Base-by-base conservation (phyloP, 2,888 invertebrate genomes). In the Drosophila putrida region DNA sequence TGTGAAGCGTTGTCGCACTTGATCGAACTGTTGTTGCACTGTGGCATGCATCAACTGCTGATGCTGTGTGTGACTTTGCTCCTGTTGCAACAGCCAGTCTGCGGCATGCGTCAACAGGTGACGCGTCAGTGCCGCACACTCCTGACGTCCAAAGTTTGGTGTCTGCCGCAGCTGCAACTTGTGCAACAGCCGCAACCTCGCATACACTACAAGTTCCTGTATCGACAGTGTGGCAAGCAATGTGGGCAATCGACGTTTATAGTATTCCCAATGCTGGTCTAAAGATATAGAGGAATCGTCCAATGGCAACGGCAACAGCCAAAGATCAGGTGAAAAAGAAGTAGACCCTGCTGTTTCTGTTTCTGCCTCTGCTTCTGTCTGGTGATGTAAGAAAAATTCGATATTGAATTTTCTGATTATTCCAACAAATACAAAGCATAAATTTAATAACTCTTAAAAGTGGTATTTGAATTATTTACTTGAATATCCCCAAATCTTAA, bases 101-200 rank as follows among this genome's bases (percentile, higher is more conserved):
- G 69, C 44, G 2, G 88, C 79, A 8, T 87, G 81, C 27, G 71
- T 60, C 44, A 82, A 31, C 33, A 82, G 49, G 11, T 59, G 39
- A 0, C 85, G 82, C 20, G 64, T 8, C 35, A 84, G 81, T 5
- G 51, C 60, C 8, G 82, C 79, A 8, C 81, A 82, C 10, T 61
- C 33, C n/a, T 46, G 49, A 4, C 67, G 65, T 0, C 53, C 55
- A 10, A 84, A 61, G 5, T 6, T 11, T 0, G 54, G 43, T 31
- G 53, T 0, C 0, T 20, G 46, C 9, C 49, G 41, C 35, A 9
- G 11, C 39, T 47, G 46, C 55, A 77, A 27, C 31, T 28, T 25
- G 4, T 61, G 67, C 49, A 63, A n/a, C 39, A 84, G 38, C 0
- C 87, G 51, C 5, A 81, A 43, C 15, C 54, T 55, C 43, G 66